These are phyloP conservation scores for Tholera decimalis DNA, from an alignment of 2,888 invertebrate species.

Conservation along the genomic window DNA sequence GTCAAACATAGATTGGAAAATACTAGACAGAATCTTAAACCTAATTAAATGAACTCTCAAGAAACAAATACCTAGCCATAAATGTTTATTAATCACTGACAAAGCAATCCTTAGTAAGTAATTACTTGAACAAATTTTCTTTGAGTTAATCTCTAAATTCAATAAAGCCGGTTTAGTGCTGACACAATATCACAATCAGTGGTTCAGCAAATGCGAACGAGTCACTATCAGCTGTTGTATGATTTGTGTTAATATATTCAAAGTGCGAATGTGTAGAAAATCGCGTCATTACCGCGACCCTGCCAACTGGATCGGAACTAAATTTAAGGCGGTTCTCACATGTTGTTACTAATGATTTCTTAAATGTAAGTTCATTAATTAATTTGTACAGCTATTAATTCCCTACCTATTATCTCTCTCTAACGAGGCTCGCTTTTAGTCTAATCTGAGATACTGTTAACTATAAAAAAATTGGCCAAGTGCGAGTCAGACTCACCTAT, in stretches of 20 bases:
- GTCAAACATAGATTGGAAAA: no score
- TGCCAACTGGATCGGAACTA: slow-evolving; percentile 30
- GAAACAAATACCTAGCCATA: neutral
- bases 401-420: no score
- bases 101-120: neutral
- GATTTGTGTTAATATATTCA: slow-evolving; percentile 64
- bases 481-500: no score
- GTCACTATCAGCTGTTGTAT: slow-evolving; percentile 62
- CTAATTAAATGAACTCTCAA: neutral
- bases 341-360: neutral
- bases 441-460: no score
- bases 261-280: slow-evolving; percentile 64
- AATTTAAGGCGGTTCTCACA: neutral
- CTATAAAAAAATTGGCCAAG: no score
- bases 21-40: no score
- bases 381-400: neutral
- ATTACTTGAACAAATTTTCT: slow-evolving; percentile 4
- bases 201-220: slow-evolving; percentile 25
- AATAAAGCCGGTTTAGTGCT: slow-evolving; percentile 18
- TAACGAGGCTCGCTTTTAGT: no score
- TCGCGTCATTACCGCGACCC: slow-evolving; percentile 58
- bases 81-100: neutral
- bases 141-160: neutral
- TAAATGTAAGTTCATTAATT: neutral
- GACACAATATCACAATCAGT: slow-evolving; percentile 31